These are phyloP conservation scores for Rachycentron canadum DNA, from an alignment of 2,797 vertebrate genomes.

Conservation along the genomic window DNA sequence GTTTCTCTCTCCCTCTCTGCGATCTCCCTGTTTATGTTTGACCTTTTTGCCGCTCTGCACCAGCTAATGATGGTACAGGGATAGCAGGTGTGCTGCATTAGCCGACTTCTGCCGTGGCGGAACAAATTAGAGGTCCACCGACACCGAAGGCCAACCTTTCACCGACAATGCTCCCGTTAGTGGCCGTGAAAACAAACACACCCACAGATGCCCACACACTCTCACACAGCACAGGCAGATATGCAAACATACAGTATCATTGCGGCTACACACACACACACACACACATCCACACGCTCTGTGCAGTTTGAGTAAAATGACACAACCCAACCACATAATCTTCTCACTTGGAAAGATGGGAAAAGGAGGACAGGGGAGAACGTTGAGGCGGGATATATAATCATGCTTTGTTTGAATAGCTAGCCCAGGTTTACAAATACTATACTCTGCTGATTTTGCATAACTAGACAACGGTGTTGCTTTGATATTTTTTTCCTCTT, in stretches of 20 bases:
- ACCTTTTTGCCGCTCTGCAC: slow-evolving; percentile 79
- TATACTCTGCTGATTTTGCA: slow-evolving; percentile 67
- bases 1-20: slow-evolving; percentile 76
- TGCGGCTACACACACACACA: slow-evolving; percentile 3
- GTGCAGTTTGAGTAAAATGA: slow-evolving; percentile 79
- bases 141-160: slow-evolving; percentile 75
- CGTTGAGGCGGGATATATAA: slow-evolving; percentile 61
- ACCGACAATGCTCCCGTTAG: slow-evolving; percentile 63
- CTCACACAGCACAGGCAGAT: slow-evolving; percentile 43
- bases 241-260: slow-evolving; percentile 42
- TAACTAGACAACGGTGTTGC: slow-evolving; percentile 51
- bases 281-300: slow-evolving; percentile 28
- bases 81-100: slow-evolving; percentile 87
- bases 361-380: slow-evolving; percentile 48
- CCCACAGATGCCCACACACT: slow-evolving; percentile 68
- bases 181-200: slow-evolving; percentile 70
- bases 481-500: slow-evolving; percentile 21
- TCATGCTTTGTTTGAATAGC: slow-evolving; percentile 66
- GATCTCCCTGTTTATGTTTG: slow-evolving; percentile 83
- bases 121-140: slow-evolving; percentile 84
- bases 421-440: slow-evolving; percentile 52
- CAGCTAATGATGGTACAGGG: slow-evolving; percentile 82
- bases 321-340: slow-evolving; percentile 70
- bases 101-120: slow-evolving; percentile 79
- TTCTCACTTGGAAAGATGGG: slow-evolving; percentile 74